These are phyloP conservation scores for Phalloptychus januarius DNA, from an alignment of 2,797 vertebrate genomes.

Conservation along the genomic window DNA sequence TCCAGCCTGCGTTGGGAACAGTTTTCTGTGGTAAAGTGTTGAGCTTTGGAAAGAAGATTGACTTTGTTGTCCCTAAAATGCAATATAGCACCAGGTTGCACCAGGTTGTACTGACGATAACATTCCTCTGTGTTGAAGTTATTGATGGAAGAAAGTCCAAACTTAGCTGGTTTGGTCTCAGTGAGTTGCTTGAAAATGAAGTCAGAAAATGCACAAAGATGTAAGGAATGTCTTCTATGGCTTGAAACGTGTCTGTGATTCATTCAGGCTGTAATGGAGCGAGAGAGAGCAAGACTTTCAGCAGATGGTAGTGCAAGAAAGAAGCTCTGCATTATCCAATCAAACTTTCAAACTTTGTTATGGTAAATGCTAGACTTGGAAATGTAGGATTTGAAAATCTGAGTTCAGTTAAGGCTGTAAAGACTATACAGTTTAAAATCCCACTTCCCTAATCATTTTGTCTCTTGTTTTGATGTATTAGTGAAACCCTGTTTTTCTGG, in stretches of 20 bases:
- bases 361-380: background rate
- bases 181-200: too few species aligned
- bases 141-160: background rate
- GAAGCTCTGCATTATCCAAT: background rate
- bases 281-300: background rate
- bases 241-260: background rate
- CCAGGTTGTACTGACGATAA: background rate
- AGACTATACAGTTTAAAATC: background rate
- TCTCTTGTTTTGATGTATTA: background rate
- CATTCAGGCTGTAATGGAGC: background rate
- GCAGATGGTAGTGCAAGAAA: background rate
- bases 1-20: background rate
- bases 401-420: background rate
- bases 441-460: background rate
- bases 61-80: background rate
- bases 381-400: background rate
- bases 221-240: background rate
- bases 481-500: background rate
- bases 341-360: background rate
- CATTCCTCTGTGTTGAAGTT: background rate
- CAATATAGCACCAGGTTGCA: background rate
- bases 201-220: background rate
- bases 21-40: background rate
- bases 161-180: background rate
- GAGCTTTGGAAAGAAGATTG: background rate